phyloP scores from a whole-genome alignment of 23 tunicate genomes.

The Halocynthia roretzi region DNA sequence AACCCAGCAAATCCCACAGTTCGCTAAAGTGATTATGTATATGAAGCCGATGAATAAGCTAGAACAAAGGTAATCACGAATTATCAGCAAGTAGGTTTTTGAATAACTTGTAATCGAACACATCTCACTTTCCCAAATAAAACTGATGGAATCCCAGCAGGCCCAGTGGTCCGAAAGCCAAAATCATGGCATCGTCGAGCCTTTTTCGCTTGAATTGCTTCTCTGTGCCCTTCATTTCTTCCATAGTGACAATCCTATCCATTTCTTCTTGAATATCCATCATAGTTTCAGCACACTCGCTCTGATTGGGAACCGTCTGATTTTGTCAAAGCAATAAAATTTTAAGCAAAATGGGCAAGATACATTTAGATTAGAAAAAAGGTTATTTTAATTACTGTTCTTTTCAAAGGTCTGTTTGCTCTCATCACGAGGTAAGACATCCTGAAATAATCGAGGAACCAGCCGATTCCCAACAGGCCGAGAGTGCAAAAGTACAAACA shows the following conservation, averaged over 20 bases:
- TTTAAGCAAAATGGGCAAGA: too few species aligned
- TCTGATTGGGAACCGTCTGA: too few species aligned
- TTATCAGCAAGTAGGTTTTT: too few species aligned
- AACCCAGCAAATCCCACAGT: conserved; percentile 10
- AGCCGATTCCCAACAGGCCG: conserved; percentile 2
- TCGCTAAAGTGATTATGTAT: conserved; percentile 7
- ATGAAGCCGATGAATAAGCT: background rate
- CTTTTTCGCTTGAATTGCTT: background rate
- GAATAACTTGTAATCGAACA: background rate
- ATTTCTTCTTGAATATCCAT: too few species aligned
- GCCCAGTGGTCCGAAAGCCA: conserved; percentile 3
- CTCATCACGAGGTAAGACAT: conserved; percentile 3
- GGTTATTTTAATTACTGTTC: background rate
- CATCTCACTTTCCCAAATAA: conserved; percentile 10
- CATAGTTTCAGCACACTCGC: too few species aligned
- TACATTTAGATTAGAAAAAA: too few species aligned
- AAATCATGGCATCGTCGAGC: background rate
- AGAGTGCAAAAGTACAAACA: background rate
- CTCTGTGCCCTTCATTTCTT: background rate
- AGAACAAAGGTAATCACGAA: background rate
- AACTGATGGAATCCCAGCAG: conserved; percentile 11
- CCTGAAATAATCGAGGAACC: conserved; percentile 5
- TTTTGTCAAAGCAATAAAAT: too few species aligned
- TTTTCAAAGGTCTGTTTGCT: background rate
- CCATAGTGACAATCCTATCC: background rate